Conservation (phyloP, 2,797 vertebrate species). For the Helicolenus hilgendorfi region DNA sequence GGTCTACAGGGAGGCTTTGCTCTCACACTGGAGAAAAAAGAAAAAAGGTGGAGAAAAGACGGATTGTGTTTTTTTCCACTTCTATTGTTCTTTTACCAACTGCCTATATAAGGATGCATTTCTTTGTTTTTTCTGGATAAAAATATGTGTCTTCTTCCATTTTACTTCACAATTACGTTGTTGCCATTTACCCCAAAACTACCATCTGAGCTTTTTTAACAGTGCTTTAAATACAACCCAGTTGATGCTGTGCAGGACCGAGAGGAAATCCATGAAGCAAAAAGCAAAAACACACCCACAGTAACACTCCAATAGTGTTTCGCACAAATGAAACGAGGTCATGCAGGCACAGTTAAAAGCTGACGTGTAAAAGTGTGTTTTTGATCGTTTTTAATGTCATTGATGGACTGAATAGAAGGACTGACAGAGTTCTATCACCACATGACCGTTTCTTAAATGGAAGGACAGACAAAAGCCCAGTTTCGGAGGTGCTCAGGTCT, state of each 20-base stretch:
- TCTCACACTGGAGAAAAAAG: constrained; percentile 10
- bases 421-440: neutral
- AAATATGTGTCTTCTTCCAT: neutral
- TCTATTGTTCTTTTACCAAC: neutral
- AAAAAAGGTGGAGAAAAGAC: neutral
- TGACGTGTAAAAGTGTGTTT: neutral
- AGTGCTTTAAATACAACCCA: neutral
- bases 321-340: constrained; percentile 9
- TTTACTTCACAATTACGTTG: neutral
- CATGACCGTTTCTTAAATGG: constrained; percentile 4
- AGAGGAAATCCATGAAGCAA: neutral
- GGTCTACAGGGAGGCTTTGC: constrained; percentile 34
- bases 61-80: neutral
- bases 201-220: neutral
- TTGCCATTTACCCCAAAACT: neutral
- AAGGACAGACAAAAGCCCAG: constrained; percentile 7
- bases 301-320: neutral
- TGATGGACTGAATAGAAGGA: neutral
- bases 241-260: neutral
- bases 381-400: constrained; percentile 14
- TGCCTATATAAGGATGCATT: neutral
- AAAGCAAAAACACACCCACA: neutral
- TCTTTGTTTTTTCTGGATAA: neutral
- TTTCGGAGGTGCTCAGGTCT: neutral
- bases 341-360: constrained; percentile 2